A percentile compares a stretch with the other conserved stretches of the same genome.
Evolutionary conservation across 2,113 vertebrate species (phyloP).

Genomic region (Abramis brama): DNA sequence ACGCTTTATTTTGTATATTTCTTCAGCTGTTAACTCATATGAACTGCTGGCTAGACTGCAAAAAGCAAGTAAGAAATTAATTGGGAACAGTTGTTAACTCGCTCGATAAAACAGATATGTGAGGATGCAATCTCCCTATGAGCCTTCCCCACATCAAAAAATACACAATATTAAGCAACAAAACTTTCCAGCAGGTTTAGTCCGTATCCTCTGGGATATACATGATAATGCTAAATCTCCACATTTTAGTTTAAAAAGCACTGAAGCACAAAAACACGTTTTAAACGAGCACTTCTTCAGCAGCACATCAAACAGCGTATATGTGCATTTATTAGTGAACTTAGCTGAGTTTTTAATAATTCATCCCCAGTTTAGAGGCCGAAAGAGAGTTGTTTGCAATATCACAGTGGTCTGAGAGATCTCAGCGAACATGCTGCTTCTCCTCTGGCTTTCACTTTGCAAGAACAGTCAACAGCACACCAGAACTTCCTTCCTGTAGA

Average conservation of each 20-base stretch:
- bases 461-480: constrained; percentile 54
- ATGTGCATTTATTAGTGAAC: constrained; percentile 46
- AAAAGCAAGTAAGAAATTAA: constrained; percentile 3
- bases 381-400: constrained; percentile 46
- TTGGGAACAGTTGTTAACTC: background rate
- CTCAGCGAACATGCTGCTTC: constrained; percentile 7
- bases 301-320: background rate
- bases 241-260: background rate
- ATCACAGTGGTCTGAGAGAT: constrained; percentile 49
- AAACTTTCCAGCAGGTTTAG: background rate
- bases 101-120: background rate
- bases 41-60: background rate
- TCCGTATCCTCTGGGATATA: background rate
- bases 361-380: constrained; percentile 58
- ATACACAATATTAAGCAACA: background rate
- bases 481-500: constrained; percentile 58
- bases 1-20: background rate
- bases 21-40: background rate
- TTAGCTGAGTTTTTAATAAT: constrained; percentile 51
- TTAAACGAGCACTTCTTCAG: constrained; percentile 37
- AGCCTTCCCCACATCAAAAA: background rate
- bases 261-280: background rate
- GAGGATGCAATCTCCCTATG: background rate
- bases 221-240: background rate
- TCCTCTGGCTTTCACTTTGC: constrained; percentile 49